phyloP scores from a whole-genome alignment of 2,888 invertebrate species.

The Trachelus iudaicus region DNA sequence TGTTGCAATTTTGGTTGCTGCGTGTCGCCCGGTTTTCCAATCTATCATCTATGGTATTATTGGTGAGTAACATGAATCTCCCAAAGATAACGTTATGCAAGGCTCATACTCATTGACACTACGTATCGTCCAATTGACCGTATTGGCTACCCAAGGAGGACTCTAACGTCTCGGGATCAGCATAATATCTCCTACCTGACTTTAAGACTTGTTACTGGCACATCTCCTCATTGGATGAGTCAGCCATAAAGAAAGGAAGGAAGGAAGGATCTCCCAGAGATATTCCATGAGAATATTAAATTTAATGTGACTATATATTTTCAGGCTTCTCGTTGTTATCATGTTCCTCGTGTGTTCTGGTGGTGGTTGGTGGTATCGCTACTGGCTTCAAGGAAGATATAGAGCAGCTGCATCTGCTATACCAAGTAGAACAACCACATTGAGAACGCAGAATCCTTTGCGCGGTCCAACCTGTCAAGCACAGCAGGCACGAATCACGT shows the following conservation, averaged over 20 bases:
- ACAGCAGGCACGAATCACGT: conserved; percentile 62
- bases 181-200: too few relatives aligned
- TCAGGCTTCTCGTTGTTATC: conserved; percentile 68
- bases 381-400: conserved; percentile 65
- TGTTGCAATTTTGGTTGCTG: conserved; percentile 70
- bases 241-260: too few relatives aligned
- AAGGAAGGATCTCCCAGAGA: not conserved
- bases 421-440: conserved; percentile 50
- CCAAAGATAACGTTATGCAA: not conserved
- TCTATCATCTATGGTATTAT: conserved; percentile 71
- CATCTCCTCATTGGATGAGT: too few relatives aligned
- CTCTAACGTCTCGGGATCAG: too few relatives aligned
- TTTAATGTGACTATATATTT: conserved; percentile 16
- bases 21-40: conserved; percentile 68
- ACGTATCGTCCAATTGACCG: too few relatives aligned
- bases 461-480: conserved; percentile 55
- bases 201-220: too few relatives aligned
- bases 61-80: conserved; percentile 60
- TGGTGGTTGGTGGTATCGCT: conserved; percentile 70
- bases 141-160: too few relatives aligned
- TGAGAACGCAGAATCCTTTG: conserved; percentile 49
- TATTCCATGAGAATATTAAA: not conserved
- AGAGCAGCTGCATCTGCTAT: conserved; percentile 56
- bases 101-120: too few relatives aligned
- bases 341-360: conserved; percentile 69